Evolutionary conservation across 1,140 invertebrate species (phyloP), one percentile per base, ranked within the genome.

Genomic region (Dufourea novaeangliae): DNA sequence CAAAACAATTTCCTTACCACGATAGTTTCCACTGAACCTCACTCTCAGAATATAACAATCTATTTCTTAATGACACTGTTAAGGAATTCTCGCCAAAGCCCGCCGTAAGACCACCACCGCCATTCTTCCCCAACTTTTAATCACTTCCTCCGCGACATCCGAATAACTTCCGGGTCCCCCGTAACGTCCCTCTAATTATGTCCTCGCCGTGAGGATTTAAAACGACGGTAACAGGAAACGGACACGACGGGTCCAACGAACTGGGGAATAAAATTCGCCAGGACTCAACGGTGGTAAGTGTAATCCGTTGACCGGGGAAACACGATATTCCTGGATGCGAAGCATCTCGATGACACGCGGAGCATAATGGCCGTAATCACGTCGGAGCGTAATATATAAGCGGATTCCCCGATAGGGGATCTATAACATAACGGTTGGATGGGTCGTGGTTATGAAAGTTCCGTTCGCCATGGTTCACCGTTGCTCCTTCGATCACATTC

Each of bases 351-450:
- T n/a, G 22, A 17, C 29, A 25, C 20, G 29, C 6, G 5, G 56
- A 46, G 5, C 54, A 50, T 29, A 54, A 62, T 67, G 57, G n/a
- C 3, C 50, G 34, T 80, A 62, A 71, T 81, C 78, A 74, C 41
- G 52, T 41, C 29, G 12, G 46, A 1, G 78, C 63, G 62, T 68
- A 79, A 81, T 74, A 68, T 80, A 56, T 39, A 62, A 20, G n/a
- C 69, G 52, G 32, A 78, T 80, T 81, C 63, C 44, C 27, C 29
- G 67, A 66, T 63, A 44, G 34, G 10, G 56, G 27, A 39, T 29
- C 63, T 34, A 56, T 44, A 25, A 37, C 59, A 17, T 29, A 34
- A n/a, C 37, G 27, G 34, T 39, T 39, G 44, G 27, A 12, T 12
- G 41, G 44, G 4, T 50, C 29, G n/a, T 44, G 10, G 27, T 46